phyloP scores from a whole-genome alignment of 2,113 vertebrate genomes.

The Esox niger region DNA sequence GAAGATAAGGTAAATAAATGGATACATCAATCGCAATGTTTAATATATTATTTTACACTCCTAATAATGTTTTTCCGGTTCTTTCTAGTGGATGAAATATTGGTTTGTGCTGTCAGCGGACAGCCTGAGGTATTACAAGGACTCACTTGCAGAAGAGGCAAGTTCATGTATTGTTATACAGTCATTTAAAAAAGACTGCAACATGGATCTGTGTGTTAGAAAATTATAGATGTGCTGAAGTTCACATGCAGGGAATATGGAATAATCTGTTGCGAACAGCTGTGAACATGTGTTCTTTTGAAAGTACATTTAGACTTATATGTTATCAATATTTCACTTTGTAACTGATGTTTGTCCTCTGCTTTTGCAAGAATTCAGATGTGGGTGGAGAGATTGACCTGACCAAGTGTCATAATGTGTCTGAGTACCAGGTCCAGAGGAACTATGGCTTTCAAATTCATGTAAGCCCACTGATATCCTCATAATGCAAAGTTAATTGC shows the following conservation, averaged over 20 bases:
- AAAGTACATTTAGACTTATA: neutral
- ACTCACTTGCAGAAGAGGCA: slow-evolving; percentile 65
- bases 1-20: slow-evolving; percentile 50
- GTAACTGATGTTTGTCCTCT: neutral
- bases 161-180: no score
- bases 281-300: no score
- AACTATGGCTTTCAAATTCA: slow-evolving; percentile 73
- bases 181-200: no score
- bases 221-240: no score
- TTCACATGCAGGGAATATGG: no score
- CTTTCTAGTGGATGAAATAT: slow-evolving; percentile 69
- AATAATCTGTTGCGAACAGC: no score
- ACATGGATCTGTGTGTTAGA: no score
- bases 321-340: neutral
- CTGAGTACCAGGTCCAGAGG: slow-evolving; percentile 62
- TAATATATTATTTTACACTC: no score
- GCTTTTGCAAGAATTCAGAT: slow-evolving; percentile 51
- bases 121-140: slow-evolving; percentile 66
- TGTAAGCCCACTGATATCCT: slow-evolving; percentile 39
- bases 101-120: slow-evolving; percentile 71
- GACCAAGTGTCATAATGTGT: slow-evolving; percentile 58
- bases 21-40: neutral
- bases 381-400: slow-evolving; percentile 67
- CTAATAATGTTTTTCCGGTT: slow-evolving; percentile 15
- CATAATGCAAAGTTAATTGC: neutral